Percentiles rank a stretch among this genome's conserved stretches.
phyloP scores from a whole-genome alignment of 2,113 vertebrate species.

The Rhynchopsitta pachyrhyncha region DNA sequence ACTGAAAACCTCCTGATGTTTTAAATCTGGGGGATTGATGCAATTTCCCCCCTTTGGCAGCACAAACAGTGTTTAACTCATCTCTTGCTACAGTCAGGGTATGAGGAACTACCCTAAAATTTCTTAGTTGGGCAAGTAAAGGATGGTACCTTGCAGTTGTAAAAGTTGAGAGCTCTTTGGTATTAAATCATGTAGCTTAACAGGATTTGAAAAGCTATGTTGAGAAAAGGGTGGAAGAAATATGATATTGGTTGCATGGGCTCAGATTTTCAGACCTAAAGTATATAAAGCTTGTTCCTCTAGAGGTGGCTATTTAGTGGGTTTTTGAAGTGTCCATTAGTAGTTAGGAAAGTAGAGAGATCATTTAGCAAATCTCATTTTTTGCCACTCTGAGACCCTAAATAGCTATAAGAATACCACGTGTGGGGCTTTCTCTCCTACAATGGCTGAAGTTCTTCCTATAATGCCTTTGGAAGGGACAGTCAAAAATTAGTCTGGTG shows the following conservation, averaged over 20 bases:
- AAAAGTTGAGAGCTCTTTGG: background rate
- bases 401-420: background rate
- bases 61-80: background rate
- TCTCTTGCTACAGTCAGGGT: conserved; percentile 2
- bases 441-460: background rate
- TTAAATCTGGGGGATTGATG: conserved; percentile 36
- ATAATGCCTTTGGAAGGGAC: background rate
- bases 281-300: background rate
- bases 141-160: background rate
- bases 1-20: conserved; percentile 40
- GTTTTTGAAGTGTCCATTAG: background rate
- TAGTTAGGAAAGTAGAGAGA: background rate
- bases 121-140: background rate
- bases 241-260: background rate
- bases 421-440: background rate
- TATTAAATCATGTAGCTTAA: background rate
- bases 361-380: background rate
- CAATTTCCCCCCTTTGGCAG: conserved; percentile 50
- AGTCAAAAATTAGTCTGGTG: background rate
- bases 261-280: background rate
- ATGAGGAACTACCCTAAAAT: background rate
- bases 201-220: background rate
- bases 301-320: background rate
- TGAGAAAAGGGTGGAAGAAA: background rate
- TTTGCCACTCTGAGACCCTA: background rate